Evolutionary conservation across 2,888 invertebrate species (phyloP), one percentile per base, ranked within the genome.

Genomic region (Ormyrus thymus): DNA sequence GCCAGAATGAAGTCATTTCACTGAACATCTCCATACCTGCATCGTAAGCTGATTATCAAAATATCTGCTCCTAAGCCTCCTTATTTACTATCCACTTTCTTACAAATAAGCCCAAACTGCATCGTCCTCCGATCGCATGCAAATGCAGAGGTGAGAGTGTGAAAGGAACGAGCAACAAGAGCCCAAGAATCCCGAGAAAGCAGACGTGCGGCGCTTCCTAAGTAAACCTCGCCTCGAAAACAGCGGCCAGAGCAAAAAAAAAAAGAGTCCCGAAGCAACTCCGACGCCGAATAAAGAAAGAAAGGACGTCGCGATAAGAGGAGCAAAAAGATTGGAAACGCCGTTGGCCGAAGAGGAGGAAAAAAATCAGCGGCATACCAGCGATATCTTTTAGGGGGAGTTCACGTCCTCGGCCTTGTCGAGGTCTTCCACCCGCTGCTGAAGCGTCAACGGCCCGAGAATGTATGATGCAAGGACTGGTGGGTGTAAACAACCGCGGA

Each of bases 381-480:
- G 65, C n/a, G 58, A 15, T 80, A 56, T 68, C 73, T 74, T 75
- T 66, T 72, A 66, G 46, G 9, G 65, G 53, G 45, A 50, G 79
- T 81, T 78, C 81, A 81, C 81, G 81, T 84, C 76, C 78, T 84
- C 87, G 87, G 86, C 87, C 87, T 89, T 88, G 87, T 83, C 85
- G 87, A 88, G 88, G 87, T 89, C 86, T 84, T 86, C 86, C 84
- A 87, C 86, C 87, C 71, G 62, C 9, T 61, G 51, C 15, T 29
- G 43, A 15, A 82, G 84, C 85, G 88, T 88, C 87, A 88, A 88
- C 83, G 86, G 82, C 87, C 85, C 84, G 83, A 86, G 87, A 86
- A 86, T 87, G 85, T 87, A 86, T 80, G 77, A 78, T 61, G 77
- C 66, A 78, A 80, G 71, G 55, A 13, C 43, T 3, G 11, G 48